Conservation (phyloP, 2,888 invertebrate species). For the Cybosia mesomella region DNA sequence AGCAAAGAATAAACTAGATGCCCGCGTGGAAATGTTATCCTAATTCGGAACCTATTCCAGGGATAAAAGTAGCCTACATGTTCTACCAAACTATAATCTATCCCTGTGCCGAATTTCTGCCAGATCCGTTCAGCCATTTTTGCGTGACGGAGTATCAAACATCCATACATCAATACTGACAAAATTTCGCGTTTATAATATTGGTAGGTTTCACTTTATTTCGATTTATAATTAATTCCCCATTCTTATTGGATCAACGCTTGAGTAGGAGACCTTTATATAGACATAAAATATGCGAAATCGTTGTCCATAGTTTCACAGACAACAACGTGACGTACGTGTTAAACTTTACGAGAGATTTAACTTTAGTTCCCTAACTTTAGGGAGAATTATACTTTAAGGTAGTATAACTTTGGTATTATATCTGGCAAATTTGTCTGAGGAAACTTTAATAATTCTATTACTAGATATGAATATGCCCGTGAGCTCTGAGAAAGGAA, state of each 20-base stretch:
- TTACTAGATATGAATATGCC: neutral
- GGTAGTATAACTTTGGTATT: conserved; percentile 1
- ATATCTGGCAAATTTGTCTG: neutral
- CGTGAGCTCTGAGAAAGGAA: neutral
- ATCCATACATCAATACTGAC: too few relatives aligned
- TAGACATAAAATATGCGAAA: neutral
- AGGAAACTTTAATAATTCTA: neutral
- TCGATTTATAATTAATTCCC: neutral
- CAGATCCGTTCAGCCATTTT: too few relatives aligned
- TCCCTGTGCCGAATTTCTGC: too few relatives aligned
- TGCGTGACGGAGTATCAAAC: too few relatives aligned
- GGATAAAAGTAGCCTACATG: too few relatives aligned
- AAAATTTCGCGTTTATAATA: too few relatives aligned
- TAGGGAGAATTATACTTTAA: conserved; percentile 2
- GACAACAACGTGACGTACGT: conserved; percentile 1
- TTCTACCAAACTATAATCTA: too few relatives aligned
- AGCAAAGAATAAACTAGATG: too few relatives aligned
- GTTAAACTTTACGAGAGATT: conserved; percentile 4
- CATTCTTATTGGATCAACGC: neutral
- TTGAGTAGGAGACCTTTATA: neutral
- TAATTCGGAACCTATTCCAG: too few relatives aligned
- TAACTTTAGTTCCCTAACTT: neutral
- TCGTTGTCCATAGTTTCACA: neutral
- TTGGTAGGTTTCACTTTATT: too few relatives aligned
- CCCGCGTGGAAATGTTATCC: too few relatives aligned